phyloP scores from a whole-genome alignment of 2,888 invertebrate species.

The Catotricha subobsoleta region DNA sequence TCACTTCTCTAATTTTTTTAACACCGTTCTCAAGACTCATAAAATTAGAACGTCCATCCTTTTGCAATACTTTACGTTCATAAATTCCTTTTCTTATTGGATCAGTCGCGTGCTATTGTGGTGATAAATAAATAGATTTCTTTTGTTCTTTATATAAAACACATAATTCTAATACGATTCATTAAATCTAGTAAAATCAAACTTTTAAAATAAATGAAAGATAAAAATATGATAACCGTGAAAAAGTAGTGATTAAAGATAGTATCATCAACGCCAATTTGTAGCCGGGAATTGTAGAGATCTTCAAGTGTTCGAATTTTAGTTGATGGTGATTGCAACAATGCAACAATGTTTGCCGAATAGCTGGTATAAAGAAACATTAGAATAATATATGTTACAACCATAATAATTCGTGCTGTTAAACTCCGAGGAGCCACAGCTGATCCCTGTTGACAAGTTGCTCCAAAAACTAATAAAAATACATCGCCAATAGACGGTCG shows the following conservation, averaged over 20 bases:
- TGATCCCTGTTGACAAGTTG: slow-evolving; percentile 43
- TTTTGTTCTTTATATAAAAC: background rate
- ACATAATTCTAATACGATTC: too few species aligned
- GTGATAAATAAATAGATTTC: slow-evolving; percentile 8
- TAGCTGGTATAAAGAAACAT: slow-evolving; percentile 59
- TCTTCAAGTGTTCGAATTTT: slow-evolving; percentile 45
- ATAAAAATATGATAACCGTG: slow-evolving; percentile 27
- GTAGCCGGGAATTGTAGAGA: slow-evolving; percentile 43
- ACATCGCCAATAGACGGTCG: slow-evolving; percentile 33
- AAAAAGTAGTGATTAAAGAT: slow-evolving; percentile 51
- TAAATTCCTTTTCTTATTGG: slow-evolving; percentile 42
- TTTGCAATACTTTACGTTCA: slow-evolving; percentile 42
- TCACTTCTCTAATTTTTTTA: slow-evolving; percentile 28
- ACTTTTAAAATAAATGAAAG: background rate
- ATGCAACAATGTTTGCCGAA: slow-evolving; percentile 56
- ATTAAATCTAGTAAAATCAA: too few species aligned
- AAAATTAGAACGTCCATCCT: slow-evolving; percentile 37
- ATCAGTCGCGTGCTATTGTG: slow-evolving; percentile 44
- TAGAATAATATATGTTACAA: slow-evolving; percentile 41
- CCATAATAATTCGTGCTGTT: slow-evolving; percentile 38
- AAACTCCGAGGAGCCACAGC: slow-evolving; percentile 13
- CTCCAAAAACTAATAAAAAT: slow-evolving; percentile 37
- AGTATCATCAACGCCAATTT: slow-evolving; percentile 48
- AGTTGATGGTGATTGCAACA: slow-evolving; percentile 52
- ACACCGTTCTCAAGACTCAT: slow-evolving; percentile 45